Evolutionary conservation across 1,140 invertebrate genomes (phyloP).

Genomic region (Druon quercuslanigerum): DNA sequence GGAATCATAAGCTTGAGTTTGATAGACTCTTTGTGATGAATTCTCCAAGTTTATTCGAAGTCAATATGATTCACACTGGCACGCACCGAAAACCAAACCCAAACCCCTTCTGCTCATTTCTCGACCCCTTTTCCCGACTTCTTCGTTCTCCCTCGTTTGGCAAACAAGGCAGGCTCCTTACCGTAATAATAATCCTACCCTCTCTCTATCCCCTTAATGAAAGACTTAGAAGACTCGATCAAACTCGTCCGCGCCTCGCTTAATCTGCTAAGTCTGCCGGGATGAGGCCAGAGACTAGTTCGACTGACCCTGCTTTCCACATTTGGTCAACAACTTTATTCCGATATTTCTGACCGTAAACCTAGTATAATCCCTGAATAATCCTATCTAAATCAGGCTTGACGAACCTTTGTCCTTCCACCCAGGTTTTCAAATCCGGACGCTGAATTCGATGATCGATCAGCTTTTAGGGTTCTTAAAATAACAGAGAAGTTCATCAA

Average conservation of each 20-base stretch:
- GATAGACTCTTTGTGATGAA: conserved; percentile 37
- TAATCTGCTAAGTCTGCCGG: conserved; percentile 59
- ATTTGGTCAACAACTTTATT: conserved; percentile 55
- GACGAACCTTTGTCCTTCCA: conserved; percentile 57
- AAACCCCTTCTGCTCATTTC: conserved; percentile 39
- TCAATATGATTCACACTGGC: conserved; percentile 36
- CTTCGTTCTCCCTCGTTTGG: conserved; percentile 52
- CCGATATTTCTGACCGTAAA: conserved; percentile 46
- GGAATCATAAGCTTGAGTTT: conserved; percentile 8
- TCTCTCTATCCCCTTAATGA: conserved; percentile 59
- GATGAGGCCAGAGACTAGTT: conserved; percentile 46
- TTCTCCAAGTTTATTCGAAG: conserved; percentile 28
- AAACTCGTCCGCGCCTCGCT: conserved; percentile 61
- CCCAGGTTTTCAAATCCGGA: not conserved
- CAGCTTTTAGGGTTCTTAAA: not conserved
- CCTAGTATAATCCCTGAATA: conserved; percentile 49
- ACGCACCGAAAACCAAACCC: conserved; percentile 41
- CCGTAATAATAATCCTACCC: conserved; percentile 61
- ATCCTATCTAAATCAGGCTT: conserved; percentile 53
- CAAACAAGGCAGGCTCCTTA: conserved; percentile 59
- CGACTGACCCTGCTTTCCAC: conserved; percentile 50
- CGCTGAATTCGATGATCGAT: conserved; percentile 12
- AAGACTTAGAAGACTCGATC: conserved; percentile 65
- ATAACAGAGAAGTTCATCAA: too few species aligned
- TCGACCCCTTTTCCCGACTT: conserved; percentile 49